Evolutionary conservation across 2,113 vertebrate species (phyloP), one percentile per base, ranked within the genome.

Genomic region (Anhinga rufa): DNA sequence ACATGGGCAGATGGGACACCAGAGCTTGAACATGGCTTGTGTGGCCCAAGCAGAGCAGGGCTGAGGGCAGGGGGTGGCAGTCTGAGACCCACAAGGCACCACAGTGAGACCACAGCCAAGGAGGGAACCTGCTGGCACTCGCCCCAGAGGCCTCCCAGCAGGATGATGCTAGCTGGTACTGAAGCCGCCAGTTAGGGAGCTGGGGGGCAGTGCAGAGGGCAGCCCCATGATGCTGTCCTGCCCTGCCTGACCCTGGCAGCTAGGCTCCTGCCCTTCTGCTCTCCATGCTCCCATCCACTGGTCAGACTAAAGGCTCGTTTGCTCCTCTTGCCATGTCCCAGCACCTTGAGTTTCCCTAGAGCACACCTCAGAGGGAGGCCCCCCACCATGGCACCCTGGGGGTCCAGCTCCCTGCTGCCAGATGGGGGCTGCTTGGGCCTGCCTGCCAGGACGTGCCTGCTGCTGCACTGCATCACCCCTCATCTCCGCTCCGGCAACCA

Each of bases 401-500:
- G 38, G 17, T 64, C 36, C 36, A 19, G 55, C 55, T 55, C 34
- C n/a, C n/a, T 9, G 17, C 19, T 57, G 34, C 74, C 34, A n/a
- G 32, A 9, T 1, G 6, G 69, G 13, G 20, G 29, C 81, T 80
- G 19, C n/a, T 31, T 0, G 1, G 20, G 57, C 55, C 49, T 48
- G 40, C 70, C 60, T 12, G 12, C 51, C 31, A 14, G 62, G 78
- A 38, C 1, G 1, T 32, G 36, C 7, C 78, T 28, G 25, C 6
- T 36, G 28, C 70, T 58, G 42, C 17, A 0, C 36, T 5, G n/a
- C 54, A 42, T 12, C 72, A 9, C 28, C 57, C 36, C 74, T 9
- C 24, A 2, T 20, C 54, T 36, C 60, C 1, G 0, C 40, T 34
- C 46, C 3, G 0, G 62, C 65, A 54, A 60, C 69, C 5, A 4